phyloP scores from a whole-genome alignment of 92 coral and sea anemone species.

The Pocillopora grandis region DNA sequence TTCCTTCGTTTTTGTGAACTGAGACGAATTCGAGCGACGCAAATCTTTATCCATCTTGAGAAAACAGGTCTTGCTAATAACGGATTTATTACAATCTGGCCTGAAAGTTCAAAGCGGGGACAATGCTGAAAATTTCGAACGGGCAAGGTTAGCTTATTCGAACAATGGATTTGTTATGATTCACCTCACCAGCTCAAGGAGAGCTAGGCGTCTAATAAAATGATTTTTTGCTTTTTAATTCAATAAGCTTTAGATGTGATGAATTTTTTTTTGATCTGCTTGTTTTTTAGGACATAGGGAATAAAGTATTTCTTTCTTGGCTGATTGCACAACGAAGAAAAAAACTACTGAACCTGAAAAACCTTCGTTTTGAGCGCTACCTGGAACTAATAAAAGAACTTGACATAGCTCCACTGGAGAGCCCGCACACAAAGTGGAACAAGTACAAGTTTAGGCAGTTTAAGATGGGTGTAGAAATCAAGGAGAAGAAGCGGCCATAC shows the following conservation, averaged over 20 bases:
- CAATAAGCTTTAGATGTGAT: neutral
- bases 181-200: neutral
- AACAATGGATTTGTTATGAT: too few relatives aligned
- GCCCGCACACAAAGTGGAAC: conserved; percentile 80
- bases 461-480: conserved; percentile 89
- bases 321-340: conserved; percentile 77
- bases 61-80: too few relatives aligned
- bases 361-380: conserved; percentile 78
- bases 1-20: too few relatives aligned
- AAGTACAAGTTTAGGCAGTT: conserved; percentile 88
- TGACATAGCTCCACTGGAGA: conserved; percentile 65
- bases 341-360: conserved; percentile 68
- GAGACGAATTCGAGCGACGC: too few relatives aligned
- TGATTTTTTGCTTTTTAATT: too few relatives aligned
- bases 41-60: too few relatives aligned
- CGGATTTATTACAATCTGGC: too few relatives aligned
- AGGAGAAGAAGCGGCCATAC: conserved; percentile 72
- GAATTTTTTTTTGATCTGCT: neutral
- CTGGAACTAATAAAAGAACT: conserved; percentile 68
- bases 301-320: conserved; percentile 89
- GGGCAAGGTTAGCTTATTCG: too few relatives aligned
- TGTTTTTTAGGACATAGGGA: conserved; percentile 77
- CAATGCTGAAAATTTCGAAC: too few relatives aligned
- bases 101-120: too few relatives aligned
- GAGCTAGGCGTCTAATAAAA: neutral